Conservation (phyloP, 2,797 vertebrate species). For the Spondyliosoma cantharus region DNA sequence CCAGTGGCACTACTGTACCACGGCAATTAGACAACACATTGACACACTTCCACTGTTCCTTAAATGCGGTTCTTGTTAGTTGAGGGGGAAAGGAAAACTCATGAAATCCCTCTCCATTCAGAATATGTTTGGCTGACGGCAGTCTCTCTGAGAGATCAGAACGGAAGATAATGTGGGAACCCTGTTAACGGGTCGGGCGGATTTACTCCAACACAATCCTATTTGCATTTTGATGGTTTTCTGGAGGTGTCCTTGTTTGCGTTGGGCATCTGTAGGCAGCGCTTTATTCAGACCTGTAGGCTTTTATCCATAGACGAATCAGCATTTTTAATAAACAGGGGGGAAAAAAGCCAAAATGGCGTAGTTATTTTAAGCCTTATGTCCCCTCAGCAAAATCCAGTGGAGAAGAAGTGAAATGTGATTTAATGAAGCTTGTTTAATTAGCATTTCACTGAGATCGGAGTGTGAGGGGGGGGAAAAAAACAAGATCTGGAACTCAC, state of each 20-base stretch:
- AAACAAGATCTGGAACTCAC: constrained; percentile 74
- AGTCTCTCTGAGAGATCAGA: constrained; percentile 48
- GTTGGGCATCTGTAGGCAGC: constrained; percentile 37
- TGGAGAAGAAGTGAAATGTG: constrained; percentile 73
- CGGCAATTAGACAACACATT: constrained; percentile 74
- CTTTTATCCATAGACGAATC: constrained; percentile 69
- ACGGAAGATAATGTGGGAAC: constrained; percentile 52
- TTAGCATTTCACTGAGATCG: constrained; percentile 78
- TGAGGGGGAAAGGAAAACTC: constrained; percentile 23
- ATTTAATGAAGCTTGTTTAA: constrained; percentile 84
- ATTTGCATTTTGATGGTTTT: constrained; percentile 66
- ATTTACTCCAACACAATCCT: constrained; percentile 52
- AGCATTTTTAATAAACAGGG: constrained; percentile 67
- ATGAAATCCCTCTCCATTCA: constrained; percentile 36
- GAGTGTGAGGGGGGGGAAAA: constrained; percentile 50
- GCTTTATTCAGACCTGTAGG: constrained; percentile 55
- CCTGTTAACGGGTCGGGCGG: constrained; percentile 57
- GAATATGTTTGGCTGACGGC: constrained; percentile 53
- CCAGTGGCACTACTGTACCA: constrained; percentile 46
- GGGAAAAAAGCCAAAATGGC: constrained; percentile 29
- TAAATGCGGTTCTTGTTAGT: constrained; percentile 60
- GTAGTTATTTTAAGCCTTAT: constrained; percentile 67
- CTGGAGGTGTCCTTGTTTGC: constrained; percentile 43
- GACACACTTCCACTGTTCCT: constrained; percentile 65
- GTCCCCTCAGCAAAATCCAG: constrained; percentile 75